Conservation (phyloP, 2,797 vertebrate genomes). For the Australoheros facetus region DNA sequence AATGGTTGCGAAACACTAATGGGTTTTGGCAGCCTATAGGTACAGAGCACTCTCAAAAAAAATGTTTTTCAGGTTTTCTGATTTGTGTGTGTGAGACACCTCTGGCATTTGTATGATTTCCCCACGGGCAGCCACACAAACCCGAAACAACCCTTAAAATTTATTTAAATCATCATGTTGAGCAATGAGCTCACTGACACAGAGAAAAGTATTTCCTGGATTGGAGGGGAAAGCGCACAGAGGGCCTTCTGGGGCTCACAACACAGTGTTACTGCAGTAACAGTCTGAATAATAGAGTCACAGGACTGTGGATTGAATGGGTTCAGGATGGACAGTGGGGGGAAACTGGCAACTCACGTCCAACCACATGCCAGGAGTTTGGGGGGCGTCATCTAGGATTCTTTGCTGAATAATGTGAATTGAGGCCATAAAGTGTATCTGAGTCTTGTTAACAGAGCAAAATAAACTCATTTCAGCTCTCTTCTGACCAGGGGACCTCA, state of each 20-base stretch:
- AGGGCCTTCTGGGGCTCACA: constrained; percentile 12
- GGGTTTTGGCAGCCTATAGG: neutral
- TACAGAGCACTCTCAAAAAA: neutral
- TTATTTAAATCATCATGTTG: neutral
- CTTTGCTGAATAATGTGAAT: neutral
- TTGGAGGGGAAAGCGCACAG: neutral
- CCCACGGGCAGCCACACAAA: neutral
- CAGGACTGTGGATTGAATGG: constrained; percentile 5
- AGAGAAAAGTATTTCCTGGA: constrained; percentile 34
- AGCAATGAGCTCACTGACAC: constrained; percentile 23
- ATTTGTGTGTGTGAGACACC: neutral
- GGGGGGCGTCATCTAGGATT: constrained; percentile 2
- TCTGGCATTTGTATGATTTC: neutral
- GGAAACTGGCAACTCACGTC: constrained; percentile 14
- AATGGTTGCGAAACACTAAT: neutral
- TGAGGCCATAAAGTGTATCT: constrained; percentile 5
- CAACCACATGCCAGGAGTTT: constrained; percentile 12
- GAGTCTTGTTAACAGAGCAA: neutral
- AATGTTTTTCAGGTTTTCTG: neutral
- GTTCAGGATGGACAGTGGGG: neutral
- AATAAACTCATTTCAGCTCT: neutral
- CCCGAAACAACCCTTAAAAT: constrained; percentile 1
- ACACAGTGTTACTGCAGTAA: constrained; percentile 20
- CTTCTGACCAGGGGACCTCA: neutral
- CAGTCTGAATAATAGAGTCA: constrained; percentile 18